Conservation (phyloP, 2,797 vertebrate genomes). For the Lates japonicus region DNA sequence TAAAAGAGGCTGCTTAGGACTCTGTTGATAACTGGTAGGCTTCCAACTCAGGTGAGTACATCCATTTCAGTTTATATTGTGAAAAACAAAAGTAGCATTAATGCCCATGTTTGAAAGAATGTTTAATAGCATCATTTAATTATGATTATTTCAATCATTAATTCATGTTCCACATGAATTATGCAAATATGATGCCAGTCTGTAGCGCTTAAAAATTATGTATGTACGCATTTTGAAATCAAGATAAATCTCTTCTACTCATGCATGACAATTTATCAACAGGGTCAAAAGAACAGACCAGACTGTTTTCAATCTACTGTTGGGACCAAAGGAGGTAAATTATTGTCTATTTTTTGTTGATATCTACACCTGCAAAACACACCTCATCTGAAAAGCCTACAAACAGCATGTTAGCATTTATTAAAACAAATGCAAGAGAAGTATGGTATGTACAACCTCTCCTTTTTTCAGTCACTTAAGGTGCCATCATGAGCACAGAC, state of each 20-base stretch:
- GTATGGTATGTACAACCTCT: background rate
- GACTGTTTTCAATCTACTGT: constrained; percentile 42
- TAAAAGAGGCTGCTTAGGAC: constrained; percentile 64
- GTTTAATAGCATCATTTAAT: background rate
- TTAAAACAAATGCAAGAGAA: background rate
- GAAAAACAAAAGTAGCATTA: background rate
- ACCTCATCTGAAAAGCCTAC: background rate
- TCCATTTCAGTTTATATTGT: background rate
- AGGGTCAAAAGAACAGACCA: constrained; percentile 52
- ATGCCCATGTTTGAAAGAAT: background rate
- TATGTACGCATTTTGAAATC: background rate
- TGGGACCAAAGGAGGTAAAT: constrained; percentile 58
- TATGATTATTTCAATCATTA: background rate
- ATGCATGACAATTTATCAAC: constrained; percentile 10
- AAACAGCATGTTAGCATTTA: background rate
- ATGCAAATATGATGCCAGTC: background rate
- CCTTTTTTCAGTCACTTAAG: constrained; percentile 23
- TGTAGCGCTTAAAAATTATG: background rate
- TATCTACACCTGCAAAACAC: background rate
- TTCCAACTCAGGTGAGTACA: constrained; percentile 67
- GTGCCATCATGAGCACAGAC: constrained; percentile 87
- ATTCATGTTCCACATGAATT: background rate
- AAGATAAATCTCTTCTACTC: background rate
- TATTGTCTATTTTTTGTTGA: constrained; percentile 20
- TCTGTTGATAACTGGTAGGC: constrained; percentile 57